phyloP scores from a whole-genome alignment of 2,888 invertebrate genomes.

The Cremastobaeus sp. region DNA sequence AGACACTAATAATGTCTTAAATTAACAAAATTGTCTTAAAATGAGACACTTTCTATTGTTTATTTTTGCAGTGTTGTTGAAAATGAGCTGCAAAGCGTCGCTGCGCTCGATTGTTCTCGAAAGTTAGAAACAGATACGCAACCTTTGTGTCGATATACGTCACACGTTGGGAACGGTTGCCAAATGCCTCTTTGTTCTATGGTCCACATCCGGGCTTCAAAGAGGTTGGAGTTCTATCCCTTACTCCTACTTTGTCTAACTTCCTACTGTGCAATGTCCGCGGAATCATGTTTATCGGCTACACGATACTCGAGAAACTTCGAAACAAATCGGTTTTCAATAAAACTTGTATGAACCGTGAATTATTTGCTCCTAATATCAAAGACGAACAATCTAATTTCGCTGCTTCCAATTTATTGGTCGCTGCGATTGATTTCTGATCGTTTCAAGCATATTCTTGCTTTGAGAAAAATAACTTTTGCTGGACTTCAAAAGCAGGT shows the following conservation, averaged over 20 bases:
- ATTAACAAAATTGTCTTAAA: too few relatives aligned
- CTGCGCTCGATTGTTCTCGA: conserved; percentile 30
- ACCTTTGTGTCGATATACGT: conserved; percentile 57
- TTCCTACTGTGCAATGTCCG: conserved; percentile 42
- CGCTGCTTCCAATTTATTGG: conserved; percentile 37
- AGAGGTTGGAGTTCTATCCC: conserved; percentile 56
- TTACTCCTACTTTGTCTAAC: conserved; percentile 52
- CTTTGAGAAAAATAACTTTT: background rate
- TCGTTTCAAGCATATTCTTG: conserved; percentile 18
- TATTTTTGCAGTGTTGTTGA: too few relatives aligned
- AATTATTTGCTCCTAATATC: conserved; percentile 57
- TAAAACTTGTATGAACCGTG: conserved; percentile 55
- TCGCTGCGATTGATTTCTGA: conserved; percentile 31
- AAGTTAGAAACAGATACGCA: conserved; percentile 58
- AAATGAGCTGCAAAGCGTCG: conserved; percentile 35
- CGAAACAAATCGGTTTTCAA: conserved; percentile 59
- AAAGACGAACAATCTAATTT: conserved; percentile 49
- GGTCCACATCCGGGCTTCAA: conserved; percentile 58
- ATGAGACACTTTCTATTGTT: too few relatives aligned
- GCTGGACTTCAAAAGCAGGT: background rate
- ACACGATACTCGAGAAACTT: conserved; percentile 51
- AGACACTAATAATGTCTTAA: too few relatives aligned
- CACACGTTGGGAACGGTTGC: conserved; percentile 55
- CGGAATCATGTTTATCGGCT: conserved; percentile 56
- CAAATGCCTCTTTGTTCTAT: conserved; percentile 60